A percentile compares a stretch with the other conserved stretches of the same genome.
These are phyloP conservation scores for Rhimphoctona megacephalus DNA, from an alignment of 2,888 invertebrate genomes.

Conservation along the genomic window DNA sequence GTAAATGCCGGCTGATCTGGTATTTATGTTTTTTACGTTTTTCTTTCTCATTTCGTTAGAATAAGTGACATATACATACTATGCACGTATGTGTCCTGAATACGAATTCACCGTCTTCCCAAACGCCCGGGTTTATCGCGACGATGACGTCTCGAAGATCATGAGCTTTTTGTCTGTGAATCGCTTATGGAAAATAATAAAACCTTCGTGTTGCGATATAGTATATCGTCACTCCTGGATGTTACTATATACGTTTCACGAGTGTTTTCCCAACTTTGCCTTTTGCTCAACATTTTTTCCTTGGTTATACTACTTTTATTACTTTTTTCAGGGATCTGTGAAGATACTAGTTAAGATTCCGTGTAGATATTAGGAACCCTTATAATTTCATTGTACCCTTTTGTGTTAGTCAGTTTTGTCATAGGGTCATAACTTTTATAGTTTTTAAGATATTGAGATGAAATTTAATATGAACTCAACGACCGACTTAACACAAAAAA, in stretches of 20 bases:
- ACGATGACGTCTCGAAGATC: not conserved
- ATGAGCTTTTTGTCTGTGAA: not conserved
- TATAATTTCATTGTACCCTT: not conserved
- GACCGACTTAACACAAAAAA: not conserved
- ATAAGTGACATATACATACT: conserved; percentile 18
- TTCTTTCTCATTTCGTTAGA: conserved; percentile 43
- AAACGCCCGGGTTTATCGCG: not conserved
- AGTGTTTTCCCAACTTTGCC: not conserved
- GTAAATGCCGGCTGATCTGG: conserved; percentile 36
- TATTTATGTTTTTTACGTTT: conserved; percentile 45
- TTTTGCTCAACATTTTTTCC: not conserved
- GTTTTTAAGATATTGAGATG: not conserved
- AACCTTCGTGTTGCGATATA: not conserved
- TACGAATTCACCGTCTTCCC: not conserved
- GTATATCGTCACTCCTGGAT: not conserved
- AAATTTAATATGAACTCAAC: not conserved
- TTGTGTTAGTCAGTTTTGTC: not conserved
- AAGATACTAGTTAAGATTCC: not conserved
- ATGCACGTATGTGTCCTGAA: conserved; percentile 2
- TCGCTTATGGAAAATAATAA: conserved; percentile 10
- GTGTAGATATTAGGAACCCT: not conserved
- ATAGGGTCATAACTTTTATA: not conserved
- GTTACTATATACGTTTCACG: not conserved
- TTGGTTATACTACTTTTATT: not conserved
- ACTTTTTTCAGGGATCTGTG: not conserved